Conservation (phyloP, 2,888 invertebrate genomes). For the Scaptomyza tumidula region DNA sequence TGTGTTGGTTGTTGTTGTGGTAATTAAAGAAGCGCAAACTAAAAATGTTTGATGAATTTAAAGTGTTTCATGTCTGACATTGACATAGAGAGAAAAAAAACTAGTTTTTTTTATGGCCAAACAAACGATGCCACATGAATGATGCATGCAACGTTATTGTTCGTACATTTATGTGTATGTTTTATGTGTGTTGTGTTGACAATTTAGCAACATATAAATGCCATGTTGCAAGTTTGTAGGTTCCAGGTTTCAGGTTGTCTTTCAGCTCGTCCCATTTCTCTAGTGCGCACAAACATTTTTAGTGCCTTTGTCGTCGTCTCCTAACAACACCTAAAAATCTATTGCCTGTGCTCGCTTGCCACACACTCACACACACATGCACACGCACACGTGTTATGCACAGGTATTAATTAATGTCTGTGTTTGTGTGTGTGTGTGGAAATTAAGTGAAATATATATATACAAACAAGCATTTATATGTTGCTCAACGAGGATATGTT, state of each 20-base stretch:
- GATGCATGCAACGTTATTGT: constrained; percentile 56
- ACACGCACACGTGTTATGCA: constrained; percentile 53
- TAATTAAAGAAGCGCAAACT: constrained; percentile 58
- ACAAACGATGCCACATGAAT: constrained; percentile 57
- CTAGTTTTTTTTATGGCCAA: constrained; percentile 66
- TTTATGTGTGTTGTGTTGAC: constrained; percentile 47
- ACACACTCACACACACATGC: background rate
- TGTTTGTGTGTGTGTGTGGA: constrained; percentile 44
- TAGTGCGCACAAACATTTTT: constrained; percentile 54
- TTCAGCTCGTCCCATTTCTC: background rate
- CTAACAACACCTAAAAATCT: constrained; percentile 35
- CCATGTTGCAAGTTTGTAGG: background rate
- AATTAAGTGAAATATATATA: constrained; percentile 77
- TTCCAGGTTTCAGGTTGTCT: background rate
- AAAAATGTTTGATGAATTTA: constrained; percentile 30
- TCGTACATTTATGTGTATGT: constrained; percentile 23
- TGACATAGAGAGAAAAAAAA: constrained; percentile 67
- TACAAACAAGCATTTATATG: no score
- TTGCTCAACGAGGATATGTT: constrained; percentile 57
- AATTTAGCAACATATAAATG: constrained; percentile 42
- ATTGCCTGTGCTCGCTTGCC: background rate
- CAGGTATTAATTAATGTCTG: constrained; percentile 76
- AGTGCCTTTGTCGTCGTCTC: constrained; percentile 44
- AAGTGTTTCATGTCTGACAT: constrained; percentile 58
- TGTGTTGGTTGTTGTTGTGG: constrained; percentile 23